Conservation (phyloP, 2,888 invertebrate genomes). For the Linyphia triangularis region DNA sequence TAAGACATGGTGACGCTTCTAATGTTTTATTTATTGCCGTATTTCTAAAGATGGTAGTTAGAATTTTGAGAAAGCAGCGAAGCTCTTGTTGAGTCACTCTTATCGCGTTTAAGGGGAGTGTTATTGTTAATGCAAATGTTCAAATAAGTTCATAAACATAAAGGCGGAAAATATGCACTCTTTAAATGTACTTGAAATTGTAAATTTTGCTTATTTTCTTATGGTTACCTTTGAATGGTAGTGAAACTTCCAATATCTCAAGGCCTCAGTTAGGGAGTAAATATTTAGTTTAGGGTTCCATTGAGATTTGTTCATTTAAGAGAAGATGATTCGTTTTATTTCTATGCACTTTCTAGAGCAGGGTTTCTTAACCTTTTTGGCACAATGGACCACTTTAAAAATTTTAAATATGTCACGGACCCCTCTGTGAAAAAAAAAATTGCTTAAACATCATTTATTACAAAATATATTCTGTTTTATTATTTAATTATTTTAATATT, state of each 20-base stretch:
- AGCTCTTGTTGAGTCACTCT: neutral
- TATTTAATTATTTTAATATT: neutral
- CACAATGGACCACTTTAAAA: slow-evolving; percentile 63
- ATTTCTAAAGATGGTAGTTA: neutral
- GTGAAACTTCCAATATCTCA: no score
- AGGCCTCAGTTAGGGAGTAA: no score
- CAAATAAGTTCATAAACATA: neutral
- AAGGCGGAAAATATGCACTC: neutral
- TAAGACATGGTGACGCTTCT: no score
- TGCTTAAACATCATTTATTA: slow-evolving; percentile 23
- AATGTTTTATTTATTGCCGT: neutral
- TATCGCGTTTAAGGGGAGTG: neutral
- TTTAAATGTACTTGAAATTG: neutral
- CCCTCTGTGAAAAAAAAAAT: slow-evolving; percentile 65
- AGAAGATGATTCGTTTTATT: no score
- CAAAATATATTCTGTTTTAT: slow-evolving; percentile 1
- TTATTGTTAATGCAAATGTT: no score
- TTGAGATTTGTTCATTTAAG: neutral
- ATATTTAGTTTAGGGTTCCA: neutral
- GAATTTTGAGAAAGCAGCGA: neutral
- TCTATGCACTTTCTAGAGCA: no score
- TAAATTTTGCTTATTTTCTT: no score
- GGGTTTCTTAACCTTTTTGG: slow-evolving; percentile 60
- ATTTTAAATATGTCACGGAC: slow-evolving; percentile 63
- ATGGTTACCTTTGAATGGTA: neutral